Percentiles rank a stretch among this genome's conserved stretches.
Evolutionary conservation across 1,140 invertebrate genomes (phyloP).

Genomic region (Eumeta japonica): DNA sequence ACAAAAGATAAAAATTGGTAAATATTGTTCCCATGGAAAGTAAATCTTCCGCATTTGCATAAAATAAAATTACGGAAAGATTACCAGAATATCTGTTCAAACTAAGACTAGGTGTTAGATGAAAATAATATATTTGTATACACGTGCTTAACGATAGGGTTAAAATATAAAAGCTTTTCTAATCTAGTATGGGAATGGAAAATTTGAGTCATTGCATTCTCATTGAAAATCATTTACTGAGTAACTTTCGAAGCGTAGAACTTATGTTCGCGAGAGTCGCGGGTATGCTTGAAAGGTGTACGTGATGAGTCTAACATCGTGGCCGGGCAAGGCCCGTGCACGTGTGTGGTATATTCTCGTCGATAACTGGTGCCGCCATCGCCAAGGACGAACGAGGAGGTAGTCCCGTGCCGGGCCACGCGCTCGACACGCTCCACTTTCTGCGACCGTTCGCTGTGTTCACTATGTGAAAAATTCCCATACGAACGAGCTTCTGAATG

Average conservation of each 20-base stretch:
- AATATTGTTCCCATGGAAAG: no score
- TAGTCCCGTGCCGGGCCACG: constrained; percentile 63
- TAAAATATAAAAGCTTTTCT: no score
- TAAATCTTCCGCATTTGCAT: no score
- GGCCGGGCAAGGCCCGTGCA: constrained; percentile 75
- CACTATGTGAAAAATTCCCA: constrained; percentile 62
- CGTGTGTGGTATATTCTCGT: constrained; percentile 70
- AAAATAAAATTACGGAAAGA: no score
- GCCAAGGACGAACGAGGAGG: constrained; percentile 71
- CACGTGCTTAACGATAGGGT: no score
- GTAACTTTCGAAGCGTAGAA: constrained; percentile 70
- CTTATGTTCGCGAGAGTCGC: constrained; percentile 78
- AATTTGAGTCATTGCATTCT: not conserved
- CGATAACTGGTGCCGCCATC: constrained; percentile 72
- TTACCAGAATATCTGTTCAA: no score
- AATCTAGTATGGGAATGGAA: not conserved
- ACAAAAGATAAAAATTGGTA: no score
- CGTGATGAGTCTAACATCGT: constrained; percentile 70
- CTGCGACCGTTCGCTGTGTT: constrained; percentile 49
- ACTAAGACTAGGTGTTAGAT: no score
- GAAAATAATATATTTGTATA: no score
- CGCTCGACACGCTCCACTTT: constrained; percentile 47
- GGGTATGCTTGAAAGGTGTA: constrained; percentile 76
- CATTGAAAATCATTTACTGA: constrained; percentile 8
- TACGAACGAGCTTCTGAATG: constrained; percentile 63